A percentile compares a stretch with the other conserved stretches of the same genome.
Conservation (phyloP, 92 coral and sea anemone genomes). For the Plumapathes pennacea region DNA sequence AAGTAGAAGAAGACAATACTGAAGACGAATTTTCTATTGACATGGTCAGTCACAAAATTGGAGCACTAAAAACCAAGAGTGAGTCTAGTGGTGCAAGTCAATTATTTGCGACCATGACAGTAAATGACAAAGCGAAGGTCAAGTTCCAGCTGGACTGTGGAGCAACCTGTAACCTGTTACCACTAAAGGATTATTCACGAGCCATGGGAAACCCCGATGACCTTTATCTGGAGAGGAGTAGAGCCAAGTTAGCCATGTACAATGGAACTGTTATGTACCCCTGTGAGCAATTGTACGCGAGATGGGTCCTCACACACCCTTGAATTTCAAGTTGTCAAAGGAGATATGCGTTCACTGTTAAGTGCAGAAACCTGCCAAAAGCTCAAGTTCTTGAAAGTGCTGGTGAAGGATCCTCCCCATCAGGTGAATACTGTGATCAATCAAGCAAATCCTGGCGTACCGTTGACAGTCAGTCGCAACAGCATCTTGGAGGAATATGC, state of each 20-base stretch:
- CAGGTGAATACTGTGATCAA: conserved; percentile 20
- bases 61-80: conserved; percentile 28
- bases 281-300: conserved; percentile 46
- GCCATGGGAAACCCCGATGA: conserved; percentile 58
- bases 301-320: conserved; percentile 41
- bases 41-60: conserved; percentile 28
- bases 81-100: conserved; percentile 18
- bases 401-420: conserved; percentile 30
- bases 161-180: conserved; percentile 51
- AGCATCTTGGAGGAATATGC: conserved; percentile 26
- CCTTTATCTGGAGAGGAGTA: conserved; percentile 37
- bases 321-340: conserved; percentile 39
- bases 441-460: background rate
- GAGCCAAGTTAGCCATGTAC: conserved; percentile 55
- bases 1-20: conserved; percentile 21
- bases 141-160: conserved; percentile 51
- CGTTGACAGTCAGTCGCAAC: conserved; percentile 9
- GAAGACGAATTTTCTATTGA: conserved; percentile 33
- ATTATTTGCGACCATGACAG: conserved; percentile 44
- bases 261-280: conserved; percentile 54
- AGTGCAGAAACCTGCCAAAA: conserved; percentile 44
- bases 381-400: conserved; percentile 29
- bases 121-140: conserved; percentile 35
- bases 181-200: conserved; percentile 40
- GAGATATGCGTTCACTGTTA: conserved; percentile 26